A percentile compares a stretch with the other conserved stretches of the same genome.
Evolutionary conservation across 2,888 invertebrate species (phyloP).

Genomic region (Tetanocera ferruginea): DNA sequence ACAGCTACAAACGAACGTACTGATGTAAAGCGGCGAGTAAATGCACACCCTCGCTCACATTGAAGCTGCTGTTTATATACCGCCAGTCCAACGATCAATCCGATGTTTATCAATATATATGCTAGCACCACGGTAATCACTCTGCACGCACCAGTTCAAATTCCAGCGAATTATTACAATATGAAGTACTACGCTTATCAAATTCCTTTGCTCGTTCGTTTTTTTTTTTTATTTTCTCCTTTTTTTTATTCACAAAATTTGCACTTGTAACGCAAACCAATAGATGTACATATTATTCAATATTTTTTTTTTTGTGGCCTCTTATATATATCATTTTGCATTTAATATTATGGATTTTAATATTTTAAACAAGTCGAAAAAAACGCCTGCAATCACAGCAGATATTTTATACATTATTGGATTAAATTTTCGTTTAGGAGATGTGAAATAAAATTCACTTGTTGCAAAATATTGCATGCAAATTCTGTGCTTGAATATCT

Average conservation of each 20-base stretch:
- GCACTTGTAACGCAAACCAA: not conserved
- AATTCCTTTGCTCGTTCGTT: slow-evolving; percentile 25
- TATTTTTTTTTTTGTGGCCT: not conserved
- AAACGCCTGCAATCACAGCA: not conserved
- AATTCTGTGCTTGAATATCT: not conserved
- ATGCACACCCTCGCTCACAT: slow-evolving; percentile 14
- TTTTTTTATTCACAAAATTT: slow-evolving; percentile 23
- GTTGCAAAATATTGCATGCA: not conserved
- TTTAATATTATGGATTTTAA: not conserved
- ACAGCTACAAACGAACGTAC: slow-evolving; percentile 20
- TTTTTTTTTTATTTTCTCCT: no score
- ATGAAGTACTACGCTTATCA: not conserved
- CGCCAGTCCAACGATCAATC: not conserved
- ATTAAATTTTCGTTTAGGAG: not conserved
- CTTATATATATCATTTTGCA: not conserved
- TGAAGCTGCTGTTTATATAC: not conserved
- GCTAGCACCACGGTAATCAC: not conserved
- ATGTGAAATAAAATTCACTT: no score
- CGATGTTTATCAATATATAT: not conserved
- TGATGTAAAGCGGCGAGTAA: not conserved
- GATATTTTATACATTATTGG: not conserved
- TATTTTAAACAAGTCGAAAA: slow-evolving; percentile 6
- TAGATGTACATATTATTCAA: not conserved
- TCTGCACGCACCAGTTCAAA: not conserved
- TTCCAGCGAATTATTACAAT: not conserved